phyloP scores from a whole-genome alignment of 1,140 invertebrate species.

The Panulirus ornatus region DNA sequence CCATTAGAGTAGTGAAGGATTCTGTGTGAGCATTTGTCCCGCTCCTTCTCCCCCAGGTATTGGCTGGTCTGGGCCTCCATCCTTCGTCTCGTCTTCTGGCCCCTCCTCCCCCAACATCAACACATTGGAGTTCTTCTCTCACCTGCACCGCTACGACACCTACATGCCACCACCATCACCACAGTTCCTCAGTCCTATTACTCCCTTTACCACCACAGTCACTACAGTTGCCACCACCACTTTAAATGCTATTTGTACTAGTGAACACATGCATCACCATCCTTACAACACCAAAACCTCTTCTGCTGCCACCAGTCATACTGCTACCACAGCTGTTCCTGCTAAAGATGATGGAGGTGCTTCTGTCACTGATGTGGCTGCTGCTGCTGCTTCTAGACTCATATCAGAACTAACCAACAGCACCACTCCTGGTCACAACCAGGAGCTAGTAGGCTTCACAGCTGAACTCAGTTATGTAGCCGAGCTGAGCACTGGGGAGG shows the following conservation, averaged over 20 bases:
- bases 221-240: conserved; percentile 25
- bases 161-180: conserved; percentile 61
- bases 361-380: conserved; percentile 61
- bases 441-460: conserved; percentile 30
- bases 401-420: conserved; percentile 43
- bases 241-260: conserved; percentile 6
- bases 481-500: conserved; percentile 53
- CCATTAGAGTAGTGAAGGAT: conserved; percentile 37
- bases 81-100: conserved; percentile 75
- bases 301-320: conserved; percentile 40
- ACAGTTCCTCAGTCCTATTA: conserved; percentile 47
- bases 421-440: conserved; percentile 22
- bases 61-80: conserved; percentile 75
- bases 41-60: conserved; percentile 71
- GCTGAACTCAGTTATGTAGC: conserved; percentile 31
- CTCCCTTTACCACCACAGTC: conserved; percentile 13
- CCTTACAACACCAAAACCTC: conserved; percentile 9
- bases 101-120: conserved; percentile 74
- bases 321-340: conserved; percentile 46
- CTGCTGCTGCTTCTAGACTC: conserved; percentile 59
- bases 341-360: conserved; percentile 34
- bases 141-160: conserved; percentile 71
- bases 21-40: conserved; percentile 48
- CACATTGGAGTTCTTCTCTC: conserved; percentile 74
- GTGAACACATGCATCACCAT: conserved; percentile 17